A percentile compares a stretch with the other conserved stretches of the same genome.
Evolutionary conservation across 2,797 vertebrate species (phyloP).

Genomic region (Chiroxiphia lanceolata): DNA sequence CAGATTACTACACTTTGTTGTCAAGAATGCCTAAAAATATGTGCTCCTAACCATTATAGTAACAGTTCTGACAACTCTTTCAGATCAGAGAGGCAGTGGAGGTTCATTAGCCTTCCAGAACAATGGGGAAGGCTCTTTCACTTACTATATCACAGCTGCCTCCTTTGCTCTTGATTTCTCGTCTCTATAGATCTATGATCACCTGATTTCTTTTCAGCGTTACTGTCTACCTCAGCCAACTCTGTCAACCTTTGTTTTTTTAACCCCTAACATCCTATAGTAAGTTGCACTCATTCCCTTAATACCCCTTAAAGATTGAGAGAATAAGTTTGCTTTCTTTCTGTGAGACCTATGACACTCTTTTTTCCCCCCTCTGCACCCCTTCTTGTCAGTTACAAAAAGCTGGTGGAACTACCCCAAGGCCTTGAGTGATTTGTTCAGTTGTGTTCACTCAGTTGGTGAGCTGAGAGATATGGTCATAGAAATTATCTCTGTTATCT

Average conservation of each 20-base stretch:
- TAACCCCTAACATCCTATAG: neutral
- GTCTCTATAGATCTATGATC: neutral
- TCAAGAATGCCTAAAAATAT: neutral
- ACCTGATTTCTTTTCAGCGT: neutral
- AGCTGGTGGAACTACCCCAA: neutral
- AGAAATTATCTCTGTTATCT: neutral
- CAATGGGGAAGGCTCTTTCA: neutral
- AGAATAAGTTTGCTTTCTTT: neutral
- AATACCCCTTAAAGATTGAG: neutral
- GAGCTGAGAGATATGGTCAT: neutral
- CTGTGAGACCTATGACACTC: neutral
- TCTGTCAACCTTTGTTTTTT: neutral
- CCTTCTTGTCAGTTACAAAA: neutral
- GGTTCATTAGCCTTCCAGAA: neutral
- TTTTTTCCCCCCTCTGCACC: neutral
- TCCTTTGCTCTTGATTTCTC: neutral
- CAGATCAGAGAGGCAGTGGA: neutral
- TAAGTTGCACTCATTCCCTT: neutral
- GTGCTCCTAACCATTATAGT: neutral
- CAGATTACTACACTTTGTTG: neutral
- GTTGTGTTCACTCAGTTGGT: neutral
- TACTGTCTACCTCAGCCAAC: neutral
- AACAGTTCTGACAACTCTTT: neutral
- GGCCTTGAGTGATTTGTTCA: neutral
- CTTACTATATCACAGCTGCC: neutral